These are phyloP conservation scores for Drosophila seguyi DNA, from an alignment of 1,140 invertebrate species.

Conservation along the genomic window DNA sequence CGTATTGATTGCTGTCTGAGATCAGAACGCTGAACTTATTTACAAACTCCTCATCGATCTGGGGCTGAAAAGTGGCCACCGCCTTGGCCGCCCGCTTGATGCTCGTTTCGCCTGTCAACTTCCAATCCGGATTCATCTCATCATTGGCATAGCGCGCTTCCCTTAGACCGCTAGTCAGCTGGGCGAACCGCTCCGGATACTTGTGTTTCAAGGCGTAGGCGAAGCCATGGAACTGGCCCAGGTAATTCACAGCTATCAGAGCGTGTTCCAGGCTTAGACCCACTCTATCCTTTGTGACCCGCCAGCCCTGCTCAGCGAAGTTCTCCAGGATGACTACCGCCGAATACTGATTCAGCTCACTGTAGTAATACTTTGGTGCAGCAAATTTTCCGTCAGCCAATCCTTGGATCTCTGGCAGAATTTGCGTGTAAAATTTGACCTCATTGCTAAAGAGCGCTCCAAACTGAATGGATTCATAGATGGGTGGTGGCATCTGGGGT, in stretches of 20 bases:
- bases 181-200: slow-evolving; percentile 44
- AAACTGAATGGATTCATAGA: slow-evolving; percentile 63
- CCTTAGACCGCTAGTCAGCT: slow-evolving; percentile 41
- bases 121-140: slow-evolving; percentile 29
- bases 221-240: slow-evolving; percentile 75
- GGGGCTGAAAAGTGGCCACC: slow-evolving; percentile 44
- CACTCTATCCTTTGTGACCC: slow-evolving; percentile 58
- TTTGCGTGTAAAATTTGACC: slow-evolving; percentile 65
- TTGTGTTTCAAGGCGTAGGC: slow-evolving; percentile 67
- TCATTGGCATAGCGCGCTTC: slow-evolving; percentile 62
- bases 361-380: slow-evolving; percentile 70
- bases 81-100: slow-evolving; percentile 27
- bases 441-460: slow-evolving; percentile 70
- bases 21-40: slow-evolving; percentile 35
- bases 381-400: slow-evolving; percentile 40
- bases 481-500: slow-evolving; percentile 48
- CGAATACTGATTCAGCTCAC: slow-evolving; percentile 45
- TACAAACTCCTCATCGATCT: slow-evolving; percentile 67
- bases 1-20: slow-evolving; percentile 35
- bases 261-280: slow-evolving; percentile 62
- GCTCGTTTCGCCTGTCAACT: slow-evolving; percentile 8
- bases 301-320: slow-evolving; percentile 65
- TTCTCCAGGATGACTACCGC: slow-evolving; percentile 66
- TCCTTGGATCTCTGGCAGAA: slow-evolving; percentile 63
- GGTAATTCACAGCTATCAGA: slow-evolving; percentile 50